These are phyloP conservation scores for Paramormyrops kingsleyae DNA, from an alignment of 2,113 vertebrate species.

Conservation along the genomic window DNA sequence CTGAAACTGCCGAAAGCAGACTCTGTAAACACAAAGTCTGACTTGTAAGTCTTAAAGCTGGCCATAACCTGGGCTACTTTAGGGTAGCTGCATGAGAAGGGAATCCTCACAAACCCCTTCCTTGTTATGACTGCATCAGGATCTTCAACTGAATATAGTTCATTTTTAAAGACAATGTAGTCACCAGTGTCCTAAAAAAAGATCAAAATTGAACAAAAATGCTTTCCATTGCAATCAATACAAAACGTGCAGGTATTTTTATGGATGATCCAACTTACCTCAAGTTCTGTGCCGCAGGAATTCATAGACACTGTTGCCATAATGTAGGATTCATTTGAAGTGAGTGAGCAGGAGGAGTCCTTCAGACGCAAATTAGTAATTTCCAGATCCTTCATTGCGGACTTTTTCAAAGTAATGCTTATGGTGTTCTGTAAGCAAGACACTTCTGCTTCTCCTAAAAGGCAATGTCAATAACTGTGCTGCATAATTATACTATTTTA, in stretches of 20 bases:
- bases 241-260: not conserved
- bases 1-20: slow-evolving; percentile 59
- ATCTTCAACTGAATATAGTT: slow-evolving; percentile 46
- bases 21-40: slow-evolving; percentile 57
- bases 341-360: slow-evolving; percentile 51
- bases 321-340: slow-evolving; percentile 55
- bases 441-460: slow-evolving; percentile 42
- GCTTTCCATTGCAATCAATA: not conserved
- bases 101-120: slow-evolving; percentile 39
- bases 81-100: slow-evolving; percentile 57
- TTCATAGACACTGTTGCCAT: slow-evolving; percentile 47
- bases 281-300: slow-evolving; percentile 53
- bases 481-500: not conserved
- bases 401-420: slow-evolving; percentile 43
- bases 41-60: slow-evolving; percentile 42
- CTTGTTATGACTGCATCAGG: slow-evolving; percentile 42
- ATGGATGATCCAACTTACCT: slow-evolving; percentile 38
- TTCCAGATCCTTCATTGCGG: slow-evolving; percentile 48
- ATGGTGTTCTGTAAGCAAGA: slow-evolving; percentile 44
- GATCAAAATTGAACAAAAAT: not conserved
- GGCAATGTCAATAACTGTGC: not conserved
- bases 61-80: slow-evolving; percentile 49
- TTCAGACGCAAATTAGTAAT: slow-evolving; percentile 44
- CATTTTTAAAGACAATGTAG: slow-evolving; percentile 52
- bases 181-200: slow-evolving; percentile 52